phyloP scores from a whole-genome alignment of 2,113 vertebrate species.

The Anser cygnoides region DNA sequence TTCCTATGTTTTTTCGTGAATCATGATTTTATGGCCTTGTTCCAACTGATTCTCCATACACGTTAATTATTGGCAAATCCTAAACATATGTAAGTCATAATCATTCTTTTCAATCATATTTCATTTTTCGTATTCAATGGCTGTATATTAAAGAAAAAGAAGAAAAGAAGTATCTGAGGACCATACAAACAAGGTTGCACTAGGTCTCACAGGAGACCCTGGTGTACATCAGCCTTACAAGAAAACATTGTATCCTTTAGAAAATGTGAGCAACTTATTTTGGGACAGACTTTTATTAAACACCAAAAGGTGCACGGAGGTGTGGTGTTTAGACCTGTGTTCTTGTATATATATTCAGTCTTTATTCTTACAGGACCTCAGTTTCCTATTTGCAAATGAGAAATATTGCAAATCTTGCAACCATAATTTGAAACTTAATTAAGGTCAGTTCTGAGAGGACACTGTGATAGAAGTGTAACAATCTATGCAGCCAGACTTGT shows the following conservation, averaged over 20 bases:
- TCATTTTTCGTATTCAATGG: background rate
- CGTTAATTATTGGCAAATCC: constrained; percentile 12
- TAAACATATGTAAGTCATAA: constrained; percentile 29
- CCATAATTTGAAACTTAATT: background rate
- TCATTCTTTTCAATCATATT: background rate
- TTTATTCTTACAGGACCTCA: background rate
- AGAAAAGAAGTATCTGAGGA: background rate
- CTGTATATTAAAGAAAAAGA: background rate
- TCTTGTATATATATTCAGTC: background rate
- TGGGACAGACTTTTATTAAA: background rate
- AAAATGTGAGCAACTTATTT: background rate
- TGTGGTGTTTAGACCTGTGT: background rate
- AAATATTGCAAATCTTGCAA: background rate
- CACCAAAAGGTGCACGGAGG: background rate
- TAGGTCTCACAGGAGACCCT: background rate
- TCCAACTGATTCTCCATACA: constrained; percentile 2
- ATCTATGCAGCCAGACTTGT: background rate
- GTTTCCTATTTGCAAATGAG: background rate
- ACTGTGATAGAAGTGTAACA: background rate
- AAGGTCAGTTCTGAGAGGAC: background rate
- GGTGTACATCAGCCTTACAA: background rate
- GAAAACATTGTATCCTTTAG: background rate
- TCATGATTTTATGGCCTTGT: background rate
- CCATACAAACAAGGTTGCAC: background rate
- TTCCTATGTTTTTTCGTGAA: background rate